Conservation (phyloP, 1,140 invertebrate genomes). For the Venustaconcha ellipsiformis region DNA sequence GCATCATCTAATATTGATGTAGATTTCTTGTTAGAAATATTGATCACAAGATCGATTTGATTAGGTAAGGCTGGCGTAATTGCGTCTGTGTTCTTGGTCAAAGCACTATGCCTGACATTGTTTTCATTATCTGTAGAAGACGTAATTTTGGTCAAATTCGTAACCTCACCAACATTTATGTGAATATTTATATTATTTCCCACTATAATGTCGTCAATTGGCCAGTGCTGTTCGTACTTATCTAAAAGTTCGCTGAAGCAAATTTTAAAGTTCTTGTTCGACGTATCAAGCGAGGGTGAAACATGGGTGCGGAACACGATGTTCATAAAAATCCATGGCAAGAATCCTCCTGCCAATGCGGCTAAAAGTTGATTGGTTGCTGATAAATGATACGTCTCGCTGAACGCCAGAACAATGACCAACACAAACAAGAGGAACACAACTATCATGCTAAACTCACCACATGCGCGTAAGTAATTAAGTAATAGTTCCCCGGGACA, state of each 20-base stretch:
- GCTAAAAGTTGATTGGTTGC: conserved; percentile 31
- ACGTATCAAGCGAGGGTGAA: conserved; percentile 3
- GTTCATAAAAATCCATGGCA: conserved; percentile 33
- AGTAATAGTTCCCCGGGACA: conserved; percentile 19
- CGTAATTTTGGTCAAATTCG: too few relatives aligned
- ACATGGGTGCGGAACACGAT: conserved; percentile 14
- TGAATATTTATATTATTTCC: too few relatives aligned
- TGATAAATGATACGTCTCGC: conserved; percentile 27
- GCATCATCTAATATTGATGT: too few relatives aligned
- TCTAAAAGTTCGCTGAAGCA: conserved; percentile 13
- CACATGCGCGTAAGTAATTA: conserved; percentile 7
- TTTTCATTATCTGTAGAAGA: too few relatives aligned
- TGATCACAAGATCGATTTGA: too few relatives aligned
- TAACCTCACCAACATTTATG: too few relatives aligned
- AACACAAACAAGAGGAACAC: conserved; percentile 33
- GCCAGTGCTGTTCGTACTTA: conserved; percentile 13
- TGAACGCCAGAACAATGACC: conserved; percentile 31
- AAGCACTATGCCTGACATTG: too few relatives aligned
- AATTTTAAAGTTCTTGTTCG: conserved; percentile 8
- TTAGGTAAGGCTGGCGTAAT: too few relatives aligned
- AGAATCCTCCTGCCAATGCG: conserved; percentile 31
- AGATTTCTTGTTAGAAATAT: too few relatives aligned
- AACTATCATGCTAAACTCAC: conserved; percentile 15
- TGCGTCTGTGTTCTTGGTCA: too few relatives aligned
- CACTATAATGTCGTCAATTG: conserved; percentile 22